phyloP scores from a whole-genome alignment of 2,888 invertebrate genomes.

The Lycia hirtaria region DNA sequence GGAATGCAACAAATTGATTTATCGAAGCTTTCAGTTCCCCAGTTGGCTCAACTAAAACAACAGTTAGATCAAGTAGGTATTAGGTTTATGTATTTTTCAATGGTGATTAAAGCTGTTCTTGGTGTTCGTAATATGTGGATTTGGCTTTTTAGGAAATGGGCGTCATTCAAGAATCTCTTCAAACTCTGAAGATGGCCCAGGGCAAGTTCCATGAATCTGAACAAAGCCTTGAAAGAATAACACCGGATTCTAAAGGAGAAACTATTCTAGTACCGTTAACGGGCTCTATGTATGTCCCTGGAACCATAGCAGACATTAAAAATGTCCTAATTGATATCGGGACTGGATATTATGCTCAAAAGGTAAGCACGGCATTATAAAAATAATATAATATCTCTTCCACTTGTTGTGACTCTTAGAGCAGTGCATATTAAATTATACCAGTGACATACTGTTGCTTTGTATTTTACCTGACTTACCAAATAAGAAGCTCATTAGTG shows the following conservation, averaged over 20 bases:
- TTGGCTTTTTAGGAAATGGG: slow-evolving; percentile 89
- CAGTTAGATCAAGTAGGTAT: slow-evolving; percentile 92
- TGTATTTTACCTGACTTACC: no score
- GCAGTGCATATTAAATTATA: no score
- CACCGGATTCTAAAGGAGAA: slow-evolving; percentile 91
- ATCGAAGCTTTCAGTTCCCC: slow-evolving; percentile 91
- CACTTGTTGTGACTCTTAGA: no score
- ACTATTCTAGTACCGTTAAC: slow-evolving; percentile 97
- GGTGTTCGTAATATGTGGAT: not conserved
- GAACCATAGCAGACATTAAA: slow-evolving; percentile 92
- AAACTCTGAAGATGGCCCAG: slow-evolving; percentile 95
- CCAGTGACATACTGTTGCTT: no score
- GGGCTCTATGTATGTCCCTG: slow-evolving; percentile 98
- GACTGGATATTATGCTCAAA: slow-evolving; percentile 98
- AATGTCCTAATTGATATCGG: slow-evolving; percentile 98
- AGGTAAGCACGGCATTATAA: slow-evolving; percentile 82
- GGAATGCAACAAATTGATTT: slow-evolving; percentile 92
- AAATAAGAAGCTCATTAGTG: no score
- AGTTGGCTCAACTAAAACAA: slow-evolving; percentile 93
- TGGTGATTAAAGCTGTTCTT: not conserved
- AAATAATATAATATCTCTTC: not conserved
- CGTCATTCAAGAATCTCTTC: slow-evolving; percentile 95
- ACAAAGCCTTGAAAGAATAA: slow-evolving; percentile 92
- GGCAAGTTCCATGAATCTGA: slow-evolving; percentile 95
- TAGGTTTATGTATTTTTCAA: not conserved